Conservation (phyloP, 2,113 vertebrate species). For the Camelus dromedarius region DNA sequence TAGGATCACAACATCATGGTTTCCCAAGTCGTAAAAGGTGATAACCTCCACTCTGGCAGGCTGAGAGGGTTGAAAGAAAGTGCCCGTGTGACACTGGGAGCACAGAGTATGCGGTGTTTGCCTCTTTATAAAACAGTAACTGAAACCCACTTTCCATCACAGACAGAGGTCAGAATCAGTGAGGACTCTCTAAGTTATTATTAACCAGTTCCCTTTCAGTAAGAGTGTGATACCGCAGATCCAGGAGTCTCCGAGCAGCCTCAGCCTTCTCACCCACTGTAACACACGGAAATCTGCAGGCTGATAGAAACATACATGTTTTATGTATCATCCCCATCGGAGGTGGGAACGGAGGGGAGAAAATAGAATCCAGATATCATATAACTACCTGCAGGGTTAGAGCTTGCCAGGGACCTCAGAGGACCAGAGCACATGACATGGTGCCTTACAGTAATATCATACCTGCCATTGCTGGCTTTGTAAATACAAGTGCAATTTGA, state of each 20-base stretch:
- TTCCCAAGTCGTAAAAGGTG: background rate
- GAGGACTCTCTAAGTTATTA: background rate
- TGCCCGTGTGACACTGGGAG: background rate
- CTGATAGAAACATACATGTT: background rate
- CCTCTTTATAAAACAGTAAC: background rate
- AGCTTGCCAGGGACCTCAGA: background rate
- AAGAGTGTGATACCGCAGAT: background rate
- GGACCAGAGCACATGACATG: too few relatives aligned
- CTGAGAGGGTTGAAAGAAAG: background rate
- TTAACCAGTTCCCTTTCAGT: background rate
- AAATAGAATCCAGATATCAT: background rate
- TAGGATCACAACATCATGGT: background rate
- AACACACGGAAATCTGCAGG: background rate
- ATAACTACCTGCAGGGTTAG: background rate
- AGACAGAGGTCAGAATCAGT: background rate
- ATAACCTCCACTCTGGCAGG: background rate
- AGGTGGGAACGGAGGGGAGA: background rate
- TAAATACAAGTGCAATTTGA: background rate
- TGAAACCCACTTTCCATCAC: background rate
- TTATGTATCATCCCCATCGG: background rate
- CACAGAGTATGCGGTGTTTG: background rate
- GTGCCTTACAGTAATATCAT: too few relatives aligned
- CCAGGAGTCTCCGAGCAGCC: background rate
- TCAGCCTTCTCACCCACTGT: background rate
- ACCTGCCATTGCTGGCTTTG: background rate